These are phyloP conservation scores for Caenorhabditis sp. DNA, from an alignment of 2,888 invertebrate species.

Conservation along the genomic window DNA sequence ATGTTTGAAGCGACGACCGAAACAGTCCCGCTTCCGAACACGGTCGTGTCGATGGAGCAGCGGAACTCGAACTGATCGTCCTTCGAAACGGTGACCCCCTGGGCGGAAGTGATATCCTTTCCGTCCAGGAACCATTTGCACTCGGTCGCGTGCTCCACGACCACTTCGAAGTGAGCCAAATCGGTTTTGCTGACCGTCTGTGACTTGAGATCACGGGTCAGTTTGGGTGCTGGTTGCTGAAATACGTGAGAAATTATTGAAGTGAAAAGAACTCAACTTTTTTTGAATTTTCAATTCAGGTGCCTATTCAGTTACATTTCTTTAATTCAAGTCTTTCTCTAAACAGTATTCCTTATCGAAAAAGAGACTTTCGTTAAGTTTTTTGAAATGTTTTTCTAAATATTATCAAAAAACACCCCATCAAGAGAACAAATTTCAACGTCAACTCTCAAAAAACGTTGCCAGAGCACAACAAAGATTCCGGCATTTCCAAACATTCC, in stretches of 20 bases:
- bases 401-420: no score
- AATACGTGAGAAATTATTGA: background rate
- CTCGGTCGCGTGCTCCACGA: slow-evolving; percentile 71
- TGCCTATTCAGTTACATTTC: no score
- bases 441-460: no score
- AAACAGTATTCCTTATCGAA: no score
- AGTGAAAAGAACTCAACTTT: background rate
- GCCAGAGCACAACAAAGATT: no score
- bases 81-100: slow-evolving; percentile 64
- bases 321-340: no score
- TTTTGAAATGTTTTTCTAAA: no score
- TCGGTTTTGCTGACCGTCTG: slow-evolving; percentile 85
- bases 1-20: slow-evolving; percentile 57
- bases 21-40: slow-evolving; percentile 59
- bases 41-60: slow-evolving; percentile 63
- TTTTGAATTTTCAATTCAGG: no score
- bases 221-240: slow-evolving; percentile 56
- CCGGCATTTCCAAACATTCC: no score
- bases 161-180: slow-evolving; percentile 70
- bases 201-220: slow-evolving; percentile 62
- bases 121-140: slow-evolving; percentile 69
- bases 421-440: no score
- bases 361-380: no score
- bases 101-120: slow-evolving; percentile 45
- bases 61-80: slow-evolving; percentile 73